Evolutionary conservation across 2,113 vertebrate genomes (phyloP), one percentile per base, ranked within the genome.

Genomic region (Sigmodon hispidus): DNA sequence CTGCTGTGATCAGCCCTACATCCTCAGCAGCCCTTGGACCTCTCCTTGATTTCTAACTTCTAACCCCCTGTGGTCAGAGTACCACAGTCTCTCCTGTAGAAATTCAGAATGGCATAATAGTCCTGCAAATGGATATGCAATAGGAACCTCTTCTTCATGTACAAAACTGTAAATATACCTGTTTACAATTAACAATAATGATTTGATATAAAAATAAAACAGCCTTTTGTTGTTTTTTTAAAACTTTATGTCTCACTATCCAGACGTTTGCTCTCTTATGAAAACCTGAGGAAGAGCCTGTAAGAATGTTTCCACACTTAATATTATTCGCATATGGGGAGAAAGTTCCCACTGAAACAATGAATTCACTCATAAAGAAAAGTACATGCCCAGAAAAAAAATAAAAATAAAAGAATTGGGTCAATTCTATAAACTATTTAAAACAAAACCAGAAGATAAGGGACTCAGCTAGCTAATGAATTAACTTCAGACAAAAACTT

Each of bases 371-470:
- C 8, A 63, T 69, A 77, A 85, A 45, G 89, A 57, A 87, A 93
- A 61, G 77, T 10, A 84, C 13, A 48, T 29, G 48, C 12, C 52
- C 59, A 77, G 45, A 77, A 63, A 22, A 22, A 72, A 17, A 87
- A 45, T 65, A 12, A 67, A 67, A 89, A 69, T 19, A 57, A 75
- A 91, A 86, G 17, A 94, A 91, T 76, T 43, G 65, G 48, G 59
- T 76, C 67, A 85, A 76, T 86, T 75, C 95, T 96, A 89, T 48
- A 95, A 76, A 90, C 17, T n/a, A 89, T 34, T 95, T 67, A 55
- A 97, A 93, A 91, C 45, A 26, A 80, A 93, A 40, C 19, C 40
- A 26, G 73, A 36, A 69, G 61, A 84, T 17, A 85, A 95, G 70
- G 19, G 4, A 61, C n/a, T 85, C 36, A 93, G 61, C 1, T 81